A percentile compares a stretch with the other conserved stretches of the same genome.
These are phyloP conservation scores for crab-eating macaque (Macaca fascicularis) DNA, from an alignment of 2,113 vertebrate genomes.

Conservation along the genomic window DNA sequence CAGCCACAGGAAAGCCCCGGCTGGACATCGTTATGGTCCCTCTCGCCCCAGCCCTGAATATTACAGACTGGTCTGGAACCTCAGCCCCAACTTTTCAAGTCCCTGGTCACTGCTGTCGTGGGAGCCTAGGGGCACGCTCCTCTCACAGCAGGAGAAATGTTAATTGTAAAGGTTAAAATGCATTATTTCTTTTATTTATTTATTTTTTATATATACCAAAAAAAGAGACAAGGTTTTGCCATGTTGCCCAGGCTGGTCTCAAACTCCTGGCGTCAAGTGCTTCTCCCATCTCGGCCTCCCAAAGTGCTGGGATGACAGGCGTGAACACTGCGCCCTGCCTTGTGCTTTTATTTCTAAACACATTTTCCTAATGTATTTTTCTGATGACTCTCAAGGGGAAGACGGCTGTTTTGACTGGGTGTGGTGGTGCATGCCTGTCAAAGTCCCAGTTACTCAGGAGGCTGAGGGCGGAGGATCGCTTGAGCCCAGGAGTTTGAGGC, in stretches of 20 bases:
- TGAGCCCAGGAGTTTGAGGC: too few relatives aligned
- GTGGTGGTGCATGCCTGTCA: too few relatives aligned
- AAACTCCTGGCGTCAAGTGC: not conserved
- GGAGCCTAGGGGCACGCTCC: fast-evolving
- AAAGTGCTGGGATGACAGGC: not conserved
- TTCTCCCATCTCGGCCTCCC: not conserved
- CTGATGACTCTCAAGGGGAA: too few relatives aligned
- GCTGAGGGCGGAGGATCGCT: too few relatives aligned
- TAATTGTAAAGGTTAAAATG: fast-evolving
- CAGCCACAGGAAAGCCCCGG: not conserved
- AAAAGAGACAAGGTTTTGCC: not conserved
- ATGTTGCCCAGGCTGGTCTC: not conserved
- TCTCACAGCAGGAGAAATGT: not conserved
- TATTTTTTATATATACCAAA: too few relatives aligned
- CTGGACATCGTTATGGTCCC: not conserved
- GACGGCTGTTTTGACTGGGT: too few relatives aligned
- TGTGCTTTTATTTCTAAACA: too few relatives aligned
- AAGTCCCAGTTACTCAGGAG: too few relatives aligned
- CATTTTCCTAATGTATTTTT: not conserved
- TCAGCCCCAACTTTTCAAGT: too few relatives aligned
- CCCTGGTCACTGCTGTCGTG: not conserved
- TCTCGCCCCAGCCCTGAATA: not conserved
- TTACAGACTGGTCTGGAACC: not conserved
- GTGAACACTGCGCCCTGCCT: not conserved
- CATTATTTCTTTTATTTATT: fast-evolving